Percentiles rank a stretch among this genome's conserved stretches.
These are phyloP conservation scores for Physella acuta DNA, from an alignment of 1,140 invertebrate genomes.

Conservation along the genomic window DNA sequence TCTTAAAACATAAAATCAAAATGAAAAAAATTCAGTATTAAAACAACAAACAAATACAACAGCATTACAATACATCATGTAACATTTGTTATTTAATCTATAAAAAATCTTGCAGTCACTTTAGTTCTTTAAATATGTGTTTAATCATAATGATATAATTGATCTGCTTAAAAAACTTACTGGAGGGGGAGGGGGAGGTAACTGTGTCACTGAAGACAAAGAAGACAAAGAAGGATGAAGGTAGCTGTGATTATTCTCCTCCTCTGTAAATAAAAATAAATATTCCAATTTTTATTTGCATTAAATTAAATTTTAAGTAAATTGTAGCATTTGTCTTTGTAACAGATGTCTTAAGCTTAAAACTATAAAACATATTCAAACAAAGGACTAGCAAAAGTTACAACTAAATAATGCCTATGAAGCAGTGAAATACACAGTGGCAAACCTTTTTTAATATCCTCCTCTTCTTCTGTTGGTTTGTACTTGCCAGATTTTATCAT, in stretches of 20 bases:
- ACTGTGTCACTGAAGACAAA: constrained; percentile 5
- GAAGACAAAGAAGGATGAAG: constrained; percentile 31
- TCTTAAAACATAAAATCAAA: too few species aligned
- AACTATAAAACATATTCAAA: neutral
- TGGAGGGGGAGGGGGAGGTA: constrained; percentile 31
- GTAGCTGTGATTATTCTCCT: constrained; percentile 14
- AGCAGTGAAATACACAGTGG: neutral
- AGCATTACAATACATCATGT: too few species aligned
- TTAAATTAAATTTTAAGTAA: neutral
- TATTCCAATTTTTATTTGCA: neutral
- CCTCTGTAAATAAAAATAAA: constrained; percentile 5
- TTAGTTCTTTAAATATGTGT: too few species aligned
- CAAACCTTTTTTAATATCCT: constrained; percentile 23
- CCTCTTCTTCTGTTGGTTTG: constrained; percentile 47
- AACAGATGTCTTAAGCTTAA: neutral
- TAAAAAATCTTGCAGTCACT: too few species aligned
- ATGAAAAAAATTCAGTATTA: too few species aligned
- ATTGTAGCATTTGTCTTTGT: neutral
- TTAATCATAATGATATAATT: too few species aligned
- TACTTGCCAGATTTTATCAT: constrained; percentile 67
- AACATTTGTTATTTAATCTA: too few species aligned
- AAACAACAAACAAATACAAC: too few species aligned
- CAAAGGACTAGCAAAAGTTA: constrained; percentile 1
- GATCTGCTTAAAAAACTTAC: constrained; percentile 18
- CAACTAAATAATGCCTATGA: neutral